Conservation (phyloP, 2,113 vertebrate genomes). For the Pristiophorus japonicus region DNA sequence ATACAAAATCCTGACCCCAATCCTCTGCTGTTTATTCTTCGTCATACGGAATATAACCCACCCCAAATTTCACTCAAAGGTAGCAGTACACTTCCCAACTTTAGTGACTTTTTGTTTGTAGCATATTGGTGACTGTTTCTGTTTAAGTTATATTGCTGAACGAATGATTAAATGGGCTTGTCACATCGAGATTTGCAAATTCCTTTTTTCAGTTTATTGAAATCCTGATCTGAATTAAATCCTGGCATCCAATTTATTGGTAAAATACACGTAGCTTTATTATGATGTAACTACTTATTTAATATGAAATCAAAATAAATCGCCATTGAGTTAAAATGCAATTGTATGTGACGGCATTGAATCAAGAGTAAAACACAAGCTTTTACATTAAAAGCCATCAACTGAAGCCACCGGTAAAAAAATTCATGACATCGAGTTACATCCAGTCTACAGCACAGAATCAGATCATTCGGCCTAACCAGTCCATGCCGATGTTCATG, state of each 20-base stretch:
- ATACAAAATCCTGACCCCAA: too few species aligned
- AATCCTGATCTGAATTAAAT: neutral
- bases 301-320: neutral
- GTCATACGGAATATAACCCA: neutral
- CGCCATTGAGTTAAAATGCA: neutral
- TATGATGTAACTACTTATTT: neutral
- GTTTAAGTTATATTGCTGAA: neutral
- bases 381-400: neutral
- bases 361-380: neutral
- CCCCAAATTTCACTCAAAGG: neutral
- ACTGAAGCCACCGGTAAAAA: neutral
- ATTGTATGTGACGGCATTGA: neutral
- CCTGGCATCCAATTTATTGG: neutral
- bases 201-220: neutral
- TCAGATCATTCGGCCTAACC: neutral
- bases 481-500: neutral
- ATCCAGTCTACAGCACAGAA: neutral
- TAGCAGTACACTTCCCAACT: neutral
- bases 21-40: neutral
- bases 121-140: neutral
- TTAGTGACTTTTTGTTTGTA: neutral
- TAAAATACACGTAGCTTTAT: neutral
- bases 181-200: neutral
- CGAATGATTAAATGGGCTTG: neutral
- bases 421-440: too few species aligned